Base-by-base conservation (phyloP, 1,140 invertebrate species). In the Cotesia vestalis region DNA sequence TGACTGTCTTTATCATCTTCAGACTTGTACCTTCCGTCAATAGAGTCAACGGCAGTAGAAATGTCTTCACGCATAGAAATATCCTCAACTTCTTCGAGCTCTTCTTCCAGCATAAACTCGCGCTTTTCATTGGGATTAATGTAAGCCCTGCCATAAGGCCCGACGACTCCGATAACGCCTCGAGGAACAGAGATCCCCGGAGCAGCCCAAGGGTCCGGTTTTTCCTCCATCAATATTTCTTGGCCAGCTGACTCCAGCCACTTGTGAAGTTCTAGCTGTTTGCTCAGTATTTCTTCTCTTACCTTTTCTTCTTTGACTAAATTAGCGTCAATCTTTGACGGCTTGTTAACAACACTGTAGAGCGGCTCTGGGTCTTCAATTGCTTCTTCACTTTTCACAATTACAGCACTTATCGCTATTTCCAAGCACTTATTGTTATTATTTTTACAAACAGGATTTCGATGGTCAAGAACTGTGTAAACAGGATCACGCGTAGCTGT, bases 331-430 rank as follows among this genome's bases (percentile, higher is more conserved):
- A 14, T 2, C 66, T 66, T 70, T 62, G 6, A 11, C 40, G 74
- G 73, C 60, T 84, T 84, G 8, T 46, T 78, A 17, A 84, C 81
- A 6, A 83, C 80, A 68, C 82, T 84, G 75, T 84, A 83, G 0
- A 84, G 60, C 3, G 78, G 66, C 20, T 81, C 71, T 14, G 51
- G 14, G 34, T 55, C 51, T 8, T 73, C 52, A 4, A 34, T 36
- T 4, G 52, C 60, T 2, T 75, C 74, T 4, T 36, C 17, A 53
- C 20, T 69, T 64, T 34, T 73, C 27, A 66, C 74, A 27, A 71
- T 76, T 14, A 78, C 77, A 0, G 77, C 79, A 63, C 72, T 78
- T 59, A 81, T 81, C 17, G 78, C 62, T 20, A 79, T 74, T 20
- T 76, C 74, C 17, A 60, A 53, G 14, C 20, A 4, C 52, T 53